Conservation (phyloP, 2,888 invertebrate genomes). For the Perizoma affinitatum region DNA sequence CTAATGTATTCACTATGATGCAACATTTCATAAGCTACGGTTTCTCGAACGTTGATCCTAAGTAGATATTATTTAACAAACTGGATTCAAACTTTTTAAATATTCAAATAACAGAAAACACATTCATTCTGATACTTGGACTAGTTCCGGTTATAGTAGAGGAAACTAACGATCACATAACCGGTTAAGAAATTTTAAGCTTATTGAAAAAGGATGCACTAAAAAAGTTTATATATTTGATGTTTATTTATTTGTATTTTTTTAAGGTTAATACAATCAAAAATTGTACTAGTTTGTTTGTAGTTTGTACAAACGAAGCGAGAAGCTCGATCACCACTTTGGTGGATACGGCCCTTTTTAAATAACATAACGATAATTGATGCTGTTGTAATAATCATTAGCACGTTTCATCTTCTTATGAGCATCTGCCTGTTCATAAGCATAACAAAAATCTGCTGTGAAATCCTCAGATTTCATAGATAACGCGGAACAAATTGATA, state of each 20-base stretch:
- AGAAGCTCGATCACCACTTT: too few species aligned
- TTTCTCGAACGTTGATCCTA: conserved; percentile 26
- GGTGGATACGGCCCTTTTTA: too few species aligned
- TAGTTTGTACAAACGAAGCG: too few species aligned
- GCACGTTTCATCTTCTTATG: too few species aligned
- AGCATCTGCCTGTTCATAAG: neutral
- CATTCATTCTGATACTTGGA: conserved; percentile 11
- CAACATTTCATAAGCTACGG: conserved; percentile 32
- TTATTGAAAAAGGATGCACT: too few species aligned
- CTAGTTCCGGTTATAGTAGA: conserved; percentile 10
- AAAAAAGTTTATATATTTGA: too few species aligned
- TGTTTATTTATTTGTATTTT: too few species aligned
- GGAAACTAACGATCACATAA: conserved; percentile 1
- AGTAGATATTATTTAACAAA: conserved; percentile 27
- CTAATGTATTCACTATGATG: conserved; percentile 26
- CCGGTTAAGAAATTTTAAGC: neutral
- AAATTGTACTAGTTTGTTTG: too few species aligned
- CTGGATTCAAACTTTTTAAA: conserved; percentile 23
- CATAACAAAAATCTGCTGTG: conserved; percentile 16
- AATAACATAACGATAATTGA: neutral
- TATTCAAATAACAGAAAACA: conserved; percentile 30
- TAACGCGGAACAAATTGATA: conserved; percentile 27
- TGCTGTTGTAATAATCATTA: neutral
- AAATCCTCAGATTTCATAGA: conserved; percentile 15
- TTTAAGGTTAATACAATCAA: too few species aligned